Base-by-base conservation (phyloP, 1,140 invertebrate species). In the Brachionus asplanchnoidis region DNA sequence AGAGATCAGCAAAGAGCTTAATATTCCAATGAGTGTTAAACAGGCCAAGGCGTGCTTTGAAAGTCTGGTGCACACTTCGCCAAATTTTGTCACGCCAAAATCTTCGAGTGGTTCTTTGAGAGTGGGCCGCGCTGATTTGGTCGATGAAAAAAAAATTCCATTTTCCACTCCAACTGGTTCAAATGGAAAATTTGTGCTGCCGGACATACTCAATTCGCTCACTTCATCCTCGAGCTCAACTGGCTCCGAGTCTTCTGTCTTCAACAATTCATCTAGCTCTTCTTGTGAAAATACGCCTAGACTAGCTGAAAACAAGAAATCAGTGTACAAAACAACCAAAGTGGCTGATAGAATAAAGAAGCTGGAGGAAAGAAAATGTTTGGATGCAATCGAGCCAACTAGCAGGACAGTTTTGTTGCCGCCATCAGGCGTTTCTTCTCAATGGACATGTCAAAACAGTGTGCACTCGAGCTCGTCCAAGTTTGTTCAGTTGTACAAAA, bases 11-110 rank as follows among this genome's bases (percentile, higher is more conserved):
- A 77, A 77, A 50, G 79, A 82, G 26, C 53, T 65, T 2, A 82
- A 60, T 7, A 68, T 60, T 44, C 65, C 79, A 12, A 44, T 82
- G 53, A 65, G 53, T 44, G 79, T 82, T 14, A 82, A 82, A 40
- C 79, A 82, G 44, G 79, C 79, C 36, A 42, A 46, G 20, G 53
- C 65, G 12, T 82, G 79, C 40, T 82, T 82, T 28, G 79, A 82
- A 68, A 82, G 20, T 32, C 20, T 82, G 11, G 44, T 46, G 12
- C 36, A 23, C 14, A 46, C 11, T 46, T 46, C 44, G 14, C 44
- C 11, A 12, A 46, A 40, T 42, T 73, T 23, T 40, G 2, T 7
- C 23, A 12, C 68, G 32, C 68, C 44, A 36, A 36, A 36, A 36
- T 36, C 5, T 36, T 36, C 5, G 0, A 36, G 0, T 36, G 32